Base-by-base conservation (phyloP, 2,888 invertebrate species). In the Plagodis pulveraria region DNA sequence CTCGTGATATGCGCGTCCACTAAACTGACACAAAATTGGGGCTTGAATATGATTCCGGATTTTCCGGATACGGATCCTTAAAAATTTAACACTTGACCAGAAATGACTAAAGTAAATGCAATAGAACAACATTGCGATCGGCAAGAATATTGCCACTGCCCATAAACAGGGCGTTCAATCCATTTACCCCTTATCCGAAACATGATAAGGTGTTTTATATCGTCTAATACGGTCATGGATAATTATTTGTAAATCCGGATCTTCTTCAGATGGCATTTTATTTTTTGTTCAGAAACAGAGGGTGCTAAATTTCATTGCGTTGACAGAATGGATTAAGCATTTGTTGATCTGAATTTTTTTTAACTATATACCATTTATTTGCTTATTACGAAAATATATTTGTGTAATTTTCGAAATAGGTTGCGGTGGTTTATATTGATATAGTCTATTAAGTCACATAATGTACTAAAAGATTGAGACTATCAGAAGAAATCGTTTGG, bases 1-100 rank as follows among this genome's bases (percentile, higher is more conserved):
- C 94, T 11, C 83, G 93, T 54, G 94, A 94, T 62, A 85, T 94
- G 72, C 81, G 94, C 74, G 88, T 94, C 50, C 94, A 93, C 67
- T 94, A 93, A 87, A 69, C 60, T 35, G 42, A 33, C 48, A 9
- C 22, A 22, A 22, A 22, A 22, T 22, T 22, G 22, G 22, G 22
- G 22, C 22, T 22, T 22, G 22, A 22, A 22, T 22, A 22, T 22
- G 22, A 4, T 22, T 22, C 22, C 22, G 4, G 22, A 22, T 22
- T 22, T 22, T 22, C 38, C 9, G 43, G 52, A 44, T 48, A 48
- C 12, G 44, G 36, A 32, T 35, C 47, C 35, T 33, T 5, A 36
- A 5, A 2, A 12, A 36, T 42, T 6, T 32, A 32, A 22, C 22
- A 32, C 5, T 44, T 22, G 22, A 22, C 22, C 22, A 22, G 22